These are phyloP conservation scores for Neoniphon sammara DNA, from an alignment of 2,797 vertebrate species.

Conservation along the genomic window DNA sequence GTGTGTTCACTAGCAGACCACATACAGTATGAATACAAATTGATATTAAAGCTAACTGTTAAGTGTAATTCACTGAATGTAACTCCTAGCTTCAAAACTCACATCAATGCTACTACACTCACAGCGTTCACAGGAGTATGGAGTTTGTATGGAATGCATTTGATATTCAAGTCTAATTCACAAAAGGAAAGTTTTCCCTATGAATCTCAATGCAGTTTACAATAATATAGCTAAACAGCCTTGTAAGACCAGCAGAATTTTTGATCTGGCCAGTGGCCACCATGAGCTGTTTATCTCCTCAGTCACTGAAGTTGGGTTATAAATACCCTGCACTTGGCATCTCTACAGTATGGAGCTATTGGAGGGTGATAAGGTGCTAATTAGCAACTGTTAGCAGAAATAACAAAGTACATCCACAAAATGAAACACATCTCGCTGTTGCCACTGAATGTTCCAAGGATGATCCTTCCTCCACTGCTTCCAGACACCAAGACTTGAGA, in stretches of 20 bases:
- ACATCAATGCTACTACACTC: constrained; percentile 1
- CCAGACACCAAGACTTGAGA: constrained; percentile 89
- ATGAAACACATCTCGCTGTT: constrained; percentile 86
- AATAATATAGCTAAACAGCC: constrained; percentile 43
- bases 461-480: constrained; percentile 85
- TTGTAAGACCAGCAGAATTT: constrained; percentile 46
- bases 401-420: constrained; percentile 78
- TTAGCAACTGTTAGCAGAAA: constrained; percentile 85
- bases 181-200: constrained; percentile 1
- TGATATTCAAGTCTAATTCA: background rate
- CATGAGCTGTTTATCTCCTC: constrained; percentile 69
- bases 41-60: background rate
- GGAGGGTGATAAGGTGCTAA: constrained; percentile 86
- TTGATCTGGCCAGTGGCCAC: constrained; percentile 69
- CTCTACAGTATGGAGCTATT: constrained; percentile 78
- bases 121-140: background rate
- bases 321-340: constrained; percentile 79
- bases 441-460: constrained; percentile 85
- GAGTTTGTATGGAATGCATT: constrained; percentile 22
- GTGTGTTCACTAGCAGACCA: constrained; percentile 1
- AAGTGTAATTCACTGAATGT: constrained; percentile 15
- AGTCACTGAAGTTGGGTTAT: constrained; percentile 76
- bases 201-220: constrained; percentile 18
- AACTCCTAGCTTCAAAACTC: constrained; percentile 37
- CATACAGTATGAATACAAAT: background rate